These are phyloP conservation scores for Nematostella vectensis DNA, from an alignment of 92 coral and sea anemone genomes.

Conservation along the genomic window DNA sequence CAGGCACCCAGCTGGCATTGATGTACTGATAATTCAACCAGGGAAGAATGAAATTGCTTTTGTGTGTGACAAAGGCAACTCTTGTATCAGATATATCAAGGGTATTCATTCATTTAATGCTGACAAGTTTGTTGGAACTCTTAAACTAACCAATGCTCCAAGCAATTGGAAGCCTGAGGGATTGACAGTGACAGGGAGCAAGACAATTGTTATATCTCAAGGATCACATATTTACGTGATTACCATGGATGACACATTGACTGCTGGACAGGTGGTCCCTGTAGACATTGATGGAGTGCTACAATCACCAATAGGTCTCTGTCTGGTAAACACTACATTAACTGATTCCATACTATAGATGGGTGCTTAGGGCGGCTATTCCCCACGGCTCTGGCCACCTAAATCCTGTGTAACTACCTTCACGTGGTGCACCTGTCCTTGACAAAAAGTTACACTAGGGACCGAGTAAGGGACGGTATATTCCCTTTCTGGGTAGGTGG, in stretches of 20 bases:
- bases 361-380: too few relatives aligned
- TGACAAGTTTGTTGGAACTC: conserved; percentile 46
- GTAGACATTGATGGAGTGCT: conserved; percentile 12
- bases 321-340: conserved; percentile 1
- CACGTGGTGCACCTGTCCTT: too few relatives aligned
- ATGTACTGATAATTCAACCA: conserved; percentile 27
- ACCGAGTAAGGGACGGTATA: too few relatives aligned
- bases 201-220: conserved; percentile 36
- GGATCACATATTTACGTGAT: conserved; percentile 15
- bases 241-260: conserved; percentile 17
- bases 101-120: conserved; percentile 35
- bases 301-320: conserved; percentile 6
- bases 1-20: conserved; percentile 56
- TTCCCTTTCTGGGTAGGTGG: too few relatives aligned
- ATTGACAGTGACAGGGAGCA: conserved; percentile 22
- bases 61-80: conserved; percentile 58
- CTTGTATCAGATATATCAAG: not conserved
- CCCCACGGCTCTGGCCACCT: too few relatives aligned
- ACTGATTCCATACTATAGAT: conserved; percentile 18
- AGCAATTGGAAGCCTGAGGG: conserved; percentile 57
- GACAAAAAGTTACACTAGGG: too few relatives aligned
- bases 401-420: too few relatives aligned
- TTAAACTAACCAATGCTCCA: conserved; percentile 13
- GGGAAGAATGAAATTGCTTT: conserved; percentile 54
- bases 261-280: conserved; percentile 34